Conservation (phyloP, 2,888 invertebrate genomes). For the Lagria hirta region DNA sequence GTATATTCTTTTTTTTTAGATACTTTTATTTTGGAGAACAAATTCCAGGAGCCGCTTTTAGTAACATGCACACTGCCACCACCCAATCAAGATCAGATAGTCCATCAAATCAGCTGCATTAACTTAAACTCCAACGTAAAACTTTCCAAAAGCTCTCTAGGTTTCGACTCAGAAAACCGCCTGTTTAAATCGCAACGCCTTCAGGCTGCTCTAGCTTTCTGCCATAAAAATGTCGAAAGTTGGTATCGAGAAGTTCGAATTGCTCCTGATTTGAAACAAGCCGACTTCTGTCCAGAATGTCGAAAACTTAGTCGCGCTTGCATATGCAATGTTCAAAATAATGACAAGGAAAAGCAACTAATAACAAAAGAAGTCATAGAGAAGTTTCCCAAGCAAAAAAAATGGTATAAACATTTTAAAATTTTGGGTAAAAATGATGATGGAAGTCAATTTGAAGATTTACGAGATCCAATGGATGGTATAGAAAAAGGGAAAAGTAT, state of each 20-base stretch:
- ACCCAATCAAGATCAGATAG: conserved; percentile 55
- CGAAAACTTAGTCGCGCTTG: conserved; percentile 16
- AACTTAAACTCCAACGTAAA: conserved; percentile 59
- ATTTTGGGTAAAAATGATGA: conserved; percentile 57
- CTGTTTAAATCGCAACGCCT: conserved; percentile 66
- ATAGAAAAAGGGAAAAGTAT: conserved; percentile 69
- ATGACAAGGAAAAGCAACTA: conserved; percentile 38
- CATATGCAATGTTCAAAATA: conserved; percentile 11
- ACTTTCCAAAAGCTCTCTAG: conserved; percentile 62
- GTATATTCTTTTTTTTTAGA: conserved; percentile 43
- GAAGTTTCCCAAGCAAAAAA: conserved; percentile 60
- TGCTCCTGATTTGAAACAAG: conserved; percentile 41
- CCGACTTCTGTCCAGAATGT: conserved; percentile 26
- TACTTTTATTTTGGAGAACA: conserved; percentile 62
- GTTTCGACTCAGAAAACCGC: conserved; percentile 63
- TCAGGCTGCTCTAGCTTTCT: conserved; percentile 66
- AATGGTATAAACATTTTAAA: conserved; percentile 68
- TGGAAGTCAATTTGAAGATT: conserved; percentile 50
- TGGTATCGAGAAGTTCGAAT: conserved; percentile 63
- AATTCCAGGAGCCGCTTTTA: conserved; percentile 65
- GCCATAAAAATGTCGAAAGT: conserved; percentile 65
- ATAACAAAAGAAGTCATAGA: conserved; percentile 46
- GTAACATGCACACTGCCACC: conserved; percentile 66
- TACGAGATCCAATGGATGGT: conserved; percentile 62
- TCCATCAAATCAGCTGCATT: conserved; percentile 59